phyloP scores from a whole-genome alignment of 2,888 invertebrate species.

The Erebia aethiops region DNA sequence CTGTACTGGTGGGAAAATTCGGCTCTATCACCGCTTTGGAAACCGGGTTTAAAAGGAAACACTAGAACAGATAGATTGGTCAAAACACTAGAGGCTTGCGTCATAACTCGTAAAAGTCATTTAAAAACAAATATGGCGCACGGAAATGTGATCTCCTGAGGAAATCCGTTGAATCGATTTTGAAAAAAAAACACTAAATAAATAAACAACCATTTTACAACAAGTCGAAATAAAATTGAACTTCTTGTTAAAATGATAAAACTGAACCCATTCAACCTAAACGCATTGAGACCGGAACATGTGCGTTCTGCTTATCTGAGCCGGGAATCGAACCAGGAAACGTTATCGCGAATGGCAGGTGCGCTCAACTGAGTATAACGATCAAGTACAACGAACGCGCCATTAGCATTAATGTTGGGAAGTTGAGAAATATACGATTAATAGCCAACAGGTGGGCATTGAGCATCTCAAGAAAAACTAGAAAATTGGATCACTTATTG shows the following conservation, averaged over 20 bases:
- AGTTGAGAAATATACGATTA: neutral
- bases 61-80: too few species aligned
- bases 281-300: conserved; percentile 34
- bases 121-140: too few species aligned
- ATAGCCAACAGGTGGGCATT: neutral
- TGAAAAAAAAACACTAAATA: neutral
- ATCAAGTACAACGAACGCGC: neutral
- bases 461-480: too few species aligned
- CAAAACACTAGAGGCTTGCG: too few species aligned
- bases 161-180: too few species aligned
- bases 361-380: conserved; percentile 32
- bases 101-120: too few species aligned
- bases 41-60: too few species aligned
- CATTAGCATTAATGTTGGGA: neutral
- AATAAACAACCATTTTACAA: neutral
- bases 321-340: conserved; percentile 40
- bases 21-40: too few species aligned
- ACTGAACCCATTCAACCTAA: conserved; percentile 1
- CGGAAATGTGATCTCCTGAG: too few species aligned
- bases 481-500: too few species aligned
- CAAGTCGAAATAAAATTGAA: neutral
- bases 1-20: too few species aligned
- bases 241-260: neutral
- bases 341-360: conserved; percentile 41
- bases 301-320: conserved; percentile 34